These are phyloP conservation scores for Paedocypris micromegethes DNA, from an alignment of 2,797 vertebrate species.

Conservation along the genomic window DNA sequence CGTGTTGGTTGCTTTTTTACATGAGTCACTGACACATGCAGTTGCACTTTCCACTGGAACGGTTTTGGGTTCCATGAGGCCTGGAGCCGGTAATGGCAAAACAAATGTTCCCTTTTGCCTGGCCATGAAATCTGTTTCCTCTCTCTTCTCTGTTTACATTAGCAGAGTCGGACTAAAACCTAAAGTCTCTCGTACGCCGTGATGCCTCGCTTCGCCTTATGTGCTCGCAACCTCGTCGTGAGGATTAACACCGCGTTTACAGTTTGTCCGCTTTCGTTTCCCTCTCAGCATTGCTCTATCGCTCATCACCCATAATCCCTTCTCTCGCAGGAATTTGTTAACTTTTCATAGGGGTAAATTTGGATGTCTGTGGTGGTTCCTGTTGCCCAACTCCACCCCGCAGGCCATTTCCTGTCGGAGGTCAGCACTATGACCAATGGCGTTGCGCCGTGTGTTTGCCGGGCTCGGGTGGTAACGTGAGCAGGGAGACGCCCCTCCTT, in stretches of 20 bases:
- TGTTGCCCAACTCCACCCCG: conserved; percentile 62
- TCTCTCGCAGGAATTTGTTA: conserved; percentile 25
- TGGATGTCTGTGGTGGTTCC: conserved; percentile 46
- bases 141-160: conserved; percentile 35
- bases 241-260: conserved; percentile 19
- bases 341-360: conserved; percentile 26
- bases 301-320: conserved; percentile 18
- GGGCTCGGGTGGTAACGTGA: conserved; percentile 65
- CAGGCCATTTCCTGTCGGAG: conserved; percentile 67
- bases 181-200: conserved; percentile 15
- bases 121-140: conserved; percentile 20
- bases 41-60: conserved; percentile 20
- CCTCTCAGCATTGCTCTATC: neutral
- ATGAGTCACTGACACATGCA: no score
- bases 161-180: conserved; percentile 31
- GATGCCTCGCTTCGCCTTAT: conserved; percentile 49
- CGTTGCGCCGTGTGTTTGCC: conserved; percentile 59
- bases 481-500: conserved; percentile 57
- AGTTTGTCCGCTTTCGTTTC: conserved; percentile 7
- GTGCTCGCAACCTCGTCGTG: conserved; percentile 26
- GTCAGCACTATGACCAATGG: conserved; percentile 65
- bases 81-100: conserved; percentile 2
- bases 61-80: conserved; percentile 15
- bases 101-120: conserved; percentile 10
- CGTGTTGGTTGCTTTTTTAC: no score